phyloP scores from a whole-genome alignment of 2,888 invertebrate genomes.

The Protonemura montana region DNA sequence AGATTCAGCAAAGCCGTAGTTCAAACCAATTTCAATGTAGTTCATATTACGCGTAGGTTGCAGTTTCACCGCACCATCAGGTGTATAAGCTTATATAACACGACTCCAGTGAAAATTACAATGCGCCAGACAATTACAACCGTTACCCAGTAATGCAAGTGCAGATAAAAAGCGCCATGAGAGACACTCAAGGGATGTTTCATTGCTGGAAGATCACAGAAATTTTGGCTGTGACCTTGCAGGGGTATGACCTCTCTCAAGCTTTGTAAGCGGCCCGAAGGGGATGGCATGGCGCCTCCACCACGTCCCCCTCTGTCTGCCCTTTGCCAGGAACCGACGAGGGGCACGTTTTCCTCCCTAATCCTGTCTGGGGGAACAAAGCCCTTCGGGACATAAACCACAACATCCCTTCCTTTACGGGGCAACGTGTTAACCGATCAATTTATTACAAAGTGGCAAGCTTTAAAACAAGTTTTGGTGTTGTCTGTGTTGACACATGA shows the following conservation, averaged over 20 bases:
- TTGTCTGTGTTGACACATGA: background rate
- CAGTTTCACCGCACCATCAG: no score
- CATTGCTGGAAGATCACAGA: background rate
- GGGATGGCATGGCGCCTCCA: background rate
- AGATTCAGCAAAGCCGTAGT: no score
- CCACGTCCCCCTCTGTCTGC: background rate
- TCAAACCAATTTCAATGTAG: no score
- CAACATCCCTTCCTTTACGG: background rate
- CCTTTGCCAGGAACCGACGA: background rate
- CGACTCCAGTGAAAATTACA: background rate
- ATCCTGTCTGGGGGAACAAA: conserved; percentile 4
- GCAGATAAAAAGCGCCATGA: background rate
- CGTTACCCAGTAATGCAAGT: no score
- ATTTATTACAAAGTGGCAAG: background rate
- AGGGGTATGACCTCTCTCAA: no score
- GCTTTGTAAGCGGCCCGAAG: background rate
- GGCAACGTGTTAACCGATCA: background rate
- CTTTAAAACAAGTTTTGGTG: background rate
- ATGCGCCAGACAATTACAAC: background rate
- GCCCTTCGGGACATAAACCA: background rate
- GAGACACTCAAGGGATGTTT: background rate
- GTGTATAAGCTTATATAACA: no score
- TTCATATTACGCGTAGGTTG: no score
- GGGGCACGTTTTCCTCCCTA: background rate
- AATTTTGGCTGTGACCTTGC: background rate